Conservation (phyloP, 1,140 invertebrate genomes). For the Pantala flavescens region DNA sequence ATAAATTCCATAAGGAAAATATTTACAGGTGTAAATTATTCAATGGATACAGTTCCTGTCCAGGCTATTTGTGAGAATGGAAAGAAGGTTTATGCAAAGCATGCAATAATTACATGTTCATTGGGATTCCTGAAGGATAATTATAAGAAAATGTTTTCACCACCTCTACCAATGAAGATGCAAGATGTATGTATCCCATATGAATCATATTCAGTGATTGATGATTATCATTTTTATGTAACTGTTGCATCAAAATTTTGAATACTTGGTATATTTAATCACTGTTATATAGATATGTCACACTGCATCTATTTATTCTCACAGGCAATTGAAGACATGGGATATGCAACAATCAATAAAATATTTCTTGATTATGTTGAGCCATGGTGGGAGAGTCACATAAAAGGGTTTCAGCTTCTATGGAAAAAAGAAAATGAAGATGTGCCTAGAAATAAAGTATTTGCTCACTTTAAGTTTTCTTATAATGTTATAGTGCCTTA, state of each 20-base stretch:
- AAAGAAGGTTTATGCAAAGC: conserved; percentile 34
- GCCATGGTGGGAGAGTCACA: conserved; percentile 48
- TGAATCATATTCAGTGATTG: no score
- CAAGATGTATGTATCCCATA: conserved; percentile 24
- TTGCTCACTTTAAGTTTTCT: no score
- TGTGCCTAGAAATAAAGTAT: conserved; percentile 14
- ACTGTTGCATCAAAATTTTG: no score
- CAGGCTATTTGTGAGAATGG: conserved; percentile 30
- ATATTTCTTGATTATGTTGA: conserved; percentile 55
- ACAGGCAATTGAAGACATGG: conserved; percentile 42
- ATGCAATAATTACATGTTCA: conserved; percentile 54
- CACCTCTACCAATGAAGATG: conserved; percentile 41
- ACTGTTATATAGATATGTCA: neutral
- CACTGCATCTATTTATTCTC: conserved; percentile 13
- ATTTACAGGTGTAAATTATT: neutral
- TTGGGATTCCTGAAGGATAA: conserved; percentile 52
- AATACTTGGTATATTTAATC: conserved; percentile 13
- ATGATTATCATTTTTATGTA: no score
- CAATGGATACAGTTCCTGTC: conserved; percentile 20
- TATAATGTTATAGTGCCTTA: no score
- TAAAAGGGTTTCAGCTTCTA: conserved; percentile 49
- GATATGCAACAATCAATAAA: conserved; percentile 60
- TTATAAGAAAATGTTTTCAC: conserved; percentile 38
- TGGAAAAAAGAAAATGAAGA: conserved; percentile 36
- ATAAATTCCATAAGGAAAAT: no score